Conservation (phyloP, 2,113 vertebrate species). For the Dipodomys spectabilis region DNA sequence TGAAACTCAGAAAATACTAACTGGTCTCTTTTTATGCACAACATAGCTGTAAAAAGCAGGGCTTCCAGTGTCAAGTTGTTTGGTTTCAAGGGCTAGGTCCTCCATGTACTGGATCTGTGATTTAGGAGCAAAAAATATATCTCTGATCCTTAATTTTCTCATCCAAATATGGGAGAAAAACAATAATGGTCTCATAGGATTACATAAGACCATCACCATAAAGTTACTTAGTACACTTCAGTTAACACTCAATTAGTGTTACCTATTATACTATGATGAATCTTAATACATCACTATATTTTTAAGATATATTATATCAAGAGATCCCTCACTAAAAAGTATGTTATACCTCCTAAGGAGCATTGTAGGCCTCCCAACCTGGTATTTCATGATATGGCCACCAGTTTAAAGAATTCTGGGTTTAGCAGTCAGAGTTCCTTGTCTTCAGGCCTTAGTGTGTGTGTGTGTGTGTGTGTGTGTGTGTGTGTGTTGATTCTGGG, state of each 20-base stretch:
- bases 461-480: too few relatives aligned
- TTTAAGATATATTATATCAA: neutral
- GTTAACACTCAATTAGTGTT: conserved; percentile 40
- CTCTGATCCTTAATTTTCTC: conserved; percentile 42
- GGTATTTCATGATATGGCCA: neutral
- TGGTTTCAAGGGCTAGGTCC: conserved; percentile 48
- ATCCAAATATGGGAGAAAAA: conserved; percentile 51
- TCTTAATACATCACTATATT: neutral
- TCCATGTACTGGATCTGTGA: conserved; percentile 47
- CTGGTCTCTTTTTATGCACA: neutral
- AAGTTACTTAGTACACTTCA: conserved; percentile 8
- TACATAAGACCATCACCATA: conserved; percentile 32
- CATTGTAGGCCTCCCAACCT: neutral
- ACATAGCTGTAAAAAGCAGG: conserved; percentile 34
- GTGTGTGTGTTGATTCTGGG: too few relatives aligned
- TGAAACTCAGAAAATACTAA: conserved; percentile 48
- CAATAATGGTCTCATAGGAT: neutral
- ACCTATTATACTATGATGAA: neutral
- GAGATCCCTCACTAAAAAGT: neutral
- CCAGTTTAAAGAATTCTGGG: neutral
- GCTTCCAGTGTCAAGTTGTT: conserved; percentile 13
- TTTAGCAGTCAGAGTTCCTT: conserved; percentile 48
- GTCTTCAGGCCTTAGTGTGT: neutral
- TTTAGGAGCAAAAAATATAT: conserved; percentile 19
- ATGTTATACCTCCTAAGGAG: conserved; percentile 23